These are phyloP conservation scores for Spermophilus dauricus DNA, from an alignment of 2,113 vertebrate genomes.

Conservation along the genomic window DNA sequence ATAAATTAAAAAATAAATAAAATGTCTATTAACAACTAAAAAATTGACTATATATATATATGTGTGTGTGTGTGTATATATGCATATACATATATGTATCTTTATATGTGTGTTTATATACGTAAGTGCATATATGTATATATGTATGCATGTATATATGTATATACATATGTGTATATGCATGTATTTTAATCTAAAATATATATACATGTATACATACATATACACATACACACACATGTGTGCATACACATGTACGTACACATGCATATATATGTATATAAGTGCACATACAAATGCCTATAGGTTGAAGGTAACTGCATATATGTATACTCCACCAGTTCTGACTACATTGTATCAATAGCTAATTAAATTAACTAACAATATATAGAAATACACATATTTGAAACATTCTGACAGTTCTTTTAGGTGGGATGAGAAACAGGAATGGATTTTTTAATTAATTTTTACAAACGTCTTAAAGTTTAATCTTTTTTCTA, in stretches of 20 bases:
- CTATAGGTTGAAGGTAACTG: too few species aligned
- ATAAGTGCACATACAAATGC: not conserved
- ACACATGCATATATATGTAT: too few species aligned
- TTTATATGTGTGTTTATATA: not conserved
- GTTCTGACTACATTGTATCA: not conserved
- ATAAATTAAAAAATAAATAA: too few species aligned
- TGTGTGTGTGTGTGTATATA: fast-evolving
- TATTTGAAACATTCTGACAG: not conserved
- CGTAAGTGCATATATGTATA: too few species aligned
- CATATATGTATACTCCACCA: not conserved
- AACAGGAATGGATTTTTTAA: not conserved
- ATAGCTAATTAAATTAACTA: not conserved
- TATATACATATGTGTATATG: too few species aligned
- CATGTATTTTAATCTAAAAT: too few species aligned
- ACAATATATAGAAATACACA: not conserved
- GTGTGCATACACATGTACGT: too few species aligned
- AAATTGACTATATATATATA: not conserved
- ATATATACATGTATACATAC: too few species aligned
- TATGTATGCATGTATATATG: not conserved
- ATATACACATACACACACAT: not conserved
- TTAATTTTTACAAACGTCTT: not conserved
- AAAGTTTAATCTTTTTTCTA: not conserved
- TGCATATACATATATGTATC: too few species aligned
- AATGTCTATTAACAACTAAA: too few species aligned
- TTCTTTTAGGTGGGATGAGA: not conserved